These are phyloP conservation scores for Margaritifera margaritifera DNA, from an alignment of 2,888 invertebrate species.

Conservation along the genomic window DNA sequence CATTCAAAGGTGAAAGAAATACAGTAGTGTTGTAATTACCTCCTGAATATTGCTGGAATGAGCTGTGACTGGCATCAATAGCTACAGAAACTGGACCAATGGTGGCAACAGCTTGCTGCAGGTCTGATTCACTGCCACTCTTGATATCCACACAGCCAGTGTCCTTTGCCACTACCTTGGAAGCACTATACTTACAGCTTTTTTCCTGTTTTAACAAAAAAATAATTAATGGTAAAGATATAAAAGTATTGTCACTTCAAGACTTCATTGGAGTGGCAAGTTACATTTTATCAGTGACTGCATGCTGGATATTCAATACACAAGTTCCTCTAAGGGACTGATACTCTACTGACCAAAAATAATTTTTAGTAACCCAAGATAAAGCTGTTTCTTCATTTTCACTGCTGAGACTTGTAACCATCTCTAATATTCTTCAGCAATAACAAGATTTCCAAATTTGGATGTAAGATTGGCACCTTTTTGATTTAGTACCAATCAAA, in stretches of 20 bases:
- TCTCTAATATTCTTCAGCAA: too few species aligned
- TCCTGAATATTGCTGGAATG: slow-evolving; percentile 52
- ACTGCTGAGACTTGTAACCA: too few species aligned
- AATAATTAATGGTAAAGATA: not conserved
- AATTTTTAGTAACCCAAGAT: too few species aligned
- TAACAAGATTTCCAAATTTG: too few species aligned
- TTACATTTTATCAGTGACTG: too few species aligned
- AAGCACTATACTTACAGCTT: slow-evolving; percentile 47
- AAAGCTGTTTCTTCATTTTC: too few species aligned
- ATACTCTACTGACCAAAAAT: too few species aligned
- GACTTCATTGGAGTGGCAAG: too few species aligned
- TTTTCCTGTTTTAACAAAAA: slow-evolving; percentile 20
- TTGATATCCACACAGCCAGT: slow-evolving; percentile 56
- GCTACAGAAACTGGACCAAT: slow-evolving; percentile 84
- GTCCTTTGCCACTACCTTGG: slow-evolving; percentile 46
- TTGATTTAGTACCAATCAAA: too few species aligned
- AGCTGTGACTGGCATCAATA: slow-evolving; percentile 87
- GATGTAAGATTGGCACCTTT: too few species aligned
- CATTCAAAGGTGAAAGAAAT: not conserved
- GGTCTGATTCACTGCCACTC: slow-evolving; percentile 42
- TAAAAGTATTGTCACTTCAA: not conserved
- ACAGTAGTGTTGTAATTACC: slow-evolving; percentile 31
- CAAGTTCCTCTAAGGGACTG: too few species aligned
- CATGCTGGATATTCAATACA: too few species aligned
- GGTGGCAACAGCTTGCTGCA: slow-evolving; percentile 53